These are phyloP conservation scores for Hydrotaea diabolus DNA, from an alignment of 2,888 invertebrate species.

Conservation along the genomic window DNA sequence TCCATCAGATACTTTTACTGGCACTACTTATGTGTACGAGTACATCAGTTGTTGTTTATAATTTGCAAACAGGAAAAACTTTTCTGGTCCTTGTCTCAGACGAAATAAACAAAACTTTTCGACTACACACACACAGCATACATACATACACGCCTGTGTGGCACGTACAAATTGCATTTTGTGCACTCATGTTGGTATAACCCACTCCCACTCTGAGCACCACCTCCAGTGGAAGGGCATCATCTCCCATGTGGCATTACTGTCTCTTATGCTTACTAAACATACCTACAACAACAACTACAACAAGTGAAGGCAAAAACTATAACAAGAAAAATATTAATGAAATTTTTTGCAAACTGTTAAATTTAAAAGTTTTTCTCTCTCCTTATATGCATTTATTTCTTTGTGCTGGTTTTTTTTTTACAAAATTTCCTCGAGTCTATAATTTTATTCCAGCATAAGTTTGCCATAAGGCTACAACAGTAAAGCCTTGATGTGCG, in stretches of 20 bases:
- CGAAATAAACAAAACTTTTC: constrained; percentile 44
- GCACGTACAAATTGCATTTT: constrained; percentile 62
- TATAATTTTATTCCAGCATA: background rate
- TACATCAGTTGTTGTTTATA: constrained; percentile 38
- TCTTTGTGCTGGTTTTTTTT: background rate
- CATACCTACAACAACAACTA: background rate
- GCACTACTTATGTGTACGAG: constrained; percentile 27
- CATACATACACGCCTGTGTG: too few relatives aligned
- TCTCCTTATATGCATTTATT: background rate
- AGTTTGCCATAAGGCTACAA: background rate
- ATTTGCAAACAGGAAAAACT: constrained; percentile 43
- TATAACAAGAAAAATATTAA: constrained; percentile 52
- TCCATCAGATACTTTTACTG: constrained; percentile 23
- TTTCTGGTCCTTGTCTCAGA: constrained; percentile 38
- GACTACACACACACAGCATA: constrained; percentile 34
- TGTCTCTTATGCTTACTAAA: constrained; percentile 23
- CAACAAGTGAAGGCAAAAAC: background rate
- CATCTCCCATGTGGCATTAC: constrained; percentile 28
- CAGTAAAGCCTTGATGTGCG: background rate
- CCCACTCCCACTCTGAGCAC: too few relatives aligned
- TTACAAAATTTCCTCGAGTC: background rate
- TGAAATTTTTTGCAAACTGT: constrained; percentile 58
- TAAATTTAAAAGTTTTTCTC: constrained; percentile 62
- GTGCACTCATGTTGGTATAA: constrained; percentile 1
- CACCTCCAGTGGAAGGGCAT: too few relatives aligned